Evolutionary conservation across 1,140 invertebrate species (phyloP).

Genomic region (Lysiphlebus fabarum): DNA sequence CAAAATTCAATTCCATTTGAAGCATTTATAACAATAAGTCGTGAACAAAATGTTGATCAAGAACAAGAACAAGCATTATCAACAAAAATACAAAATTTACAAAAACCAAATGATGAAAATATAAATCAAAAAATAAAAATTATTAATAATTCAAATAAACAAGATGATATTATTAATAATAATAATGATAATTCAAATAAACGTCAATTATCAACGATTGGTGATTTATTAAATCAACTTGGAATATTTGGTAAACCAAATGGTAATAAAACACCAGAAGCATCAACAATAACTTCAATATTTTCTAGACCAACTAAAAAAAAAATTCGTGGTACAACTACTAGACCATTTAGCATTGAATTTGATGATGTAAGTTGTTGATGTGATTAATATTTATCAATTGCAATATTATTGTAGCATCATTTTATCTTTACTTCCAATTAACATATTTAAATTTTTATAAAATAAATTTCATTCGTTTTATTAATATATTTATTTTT

Average conservation of each 20-base stretch:
- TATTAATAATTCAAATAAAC: constrained; percentile 3
- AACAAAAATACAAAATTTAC: background rate
- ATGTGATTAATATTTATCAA: background rate
- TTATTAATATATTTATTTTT: constrained; percentile 12
- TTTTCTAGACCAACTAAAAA: constrained; percentile 7
- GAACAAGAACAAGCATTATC: background rate
- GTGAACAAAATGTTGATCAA: background rate
- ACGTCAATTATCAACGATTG: constrained; percentile 20
- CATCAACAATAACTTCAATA: constrained; percentile 1
- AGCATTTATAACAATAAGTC: constrained; percentile 19
- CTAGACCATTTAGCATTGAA: constrained; percentile 2
- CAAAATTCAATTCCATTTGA: constrained; percentile 17
- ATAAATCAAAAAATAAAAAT: constrained; percentile 29
- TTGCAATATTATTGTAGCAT: no score
- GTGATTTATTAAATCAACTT: constrained; percentile 29
- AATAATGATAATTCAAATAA: constrained; percentile 6
- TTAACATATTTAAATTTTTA: background rate
- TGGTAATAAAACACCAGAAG: background rate
- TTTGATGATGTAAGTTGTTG: constrained; percentile 20
- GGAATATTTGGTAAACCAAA: constrained; percentile 22
- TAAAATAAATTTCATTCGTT: background rate
- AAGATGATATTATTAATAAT: background rate
- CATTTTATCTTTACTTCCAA: background rate
- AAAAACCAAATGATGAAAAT: constrained; percentile 35
- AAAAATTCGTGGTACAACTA: constrained; percentile 4